Evolutionary conservation across 2,113 vertebrate species (phyloP).

Genomic region (Bos javanicus): DNA sequence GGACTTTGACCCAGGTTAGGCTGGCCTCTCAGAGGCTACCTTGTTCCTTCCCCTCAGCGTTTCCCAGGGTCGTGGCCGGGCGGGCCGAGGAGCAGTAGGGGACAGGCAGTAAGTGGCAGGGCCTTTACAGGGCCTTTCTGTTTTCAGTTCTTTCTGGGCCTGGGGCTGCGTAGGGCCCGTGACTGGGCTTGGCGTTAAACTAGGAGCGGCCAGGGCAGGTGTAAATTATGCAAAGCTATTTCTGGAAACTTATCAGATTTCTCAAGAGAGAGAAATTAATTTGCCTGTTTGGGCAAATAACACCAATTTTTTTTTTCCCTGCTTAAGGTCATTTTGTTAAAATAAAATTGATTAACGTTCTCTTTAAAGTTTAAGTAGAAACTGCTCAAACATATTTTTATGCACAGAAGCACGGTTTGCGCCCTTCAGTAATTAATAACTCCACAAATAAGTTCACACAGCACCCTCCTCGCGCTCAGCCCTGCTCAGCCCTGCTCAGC

Average conservation of each 20-base stretch:
- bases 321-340: constrained; percentile 73
- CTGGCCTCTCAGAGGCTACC: neutral
- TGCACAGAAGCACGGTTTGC: constrained; percentile 71
- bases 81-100: neutral
- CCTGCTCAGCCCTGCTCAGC: constrained; percentile 5
- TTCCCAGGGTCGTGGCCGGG: neutral
- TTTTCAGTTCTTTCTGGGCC: neutral
- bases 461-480: neutral
- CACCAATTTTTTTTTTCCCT: constrained; percentile 60
- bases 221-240: constrained; percentile 72
- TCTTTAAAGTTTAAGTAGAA: constrained; percentile 78
- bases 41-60: neutral
- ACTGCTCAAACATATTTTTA: constrained; percentile 76
- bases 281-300: constrained; percentile 74
- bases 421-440: constrained; percentile 76
- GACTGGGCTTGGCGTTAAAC: neutral
- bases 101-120: neutral
- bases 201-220: constrained; percentile 44
- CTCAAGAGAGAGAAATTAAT: constrained; percentile 67
- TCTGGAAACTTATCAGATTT: constrained; percentile 67
- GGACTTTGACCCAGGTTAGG: neutral
- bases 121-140: neutral
- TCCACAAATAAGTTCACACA: constrained; percentile 50
- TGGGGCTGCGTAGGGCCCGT: neutral
- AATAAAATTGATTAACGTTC: constrained; percentile 70